Evolutionary conservation across 1,140 invertebrate genomes (phyloP), one percentile per base, ranked within the genome.

Genomic region (Philopotamus ludificatus): DNA sequence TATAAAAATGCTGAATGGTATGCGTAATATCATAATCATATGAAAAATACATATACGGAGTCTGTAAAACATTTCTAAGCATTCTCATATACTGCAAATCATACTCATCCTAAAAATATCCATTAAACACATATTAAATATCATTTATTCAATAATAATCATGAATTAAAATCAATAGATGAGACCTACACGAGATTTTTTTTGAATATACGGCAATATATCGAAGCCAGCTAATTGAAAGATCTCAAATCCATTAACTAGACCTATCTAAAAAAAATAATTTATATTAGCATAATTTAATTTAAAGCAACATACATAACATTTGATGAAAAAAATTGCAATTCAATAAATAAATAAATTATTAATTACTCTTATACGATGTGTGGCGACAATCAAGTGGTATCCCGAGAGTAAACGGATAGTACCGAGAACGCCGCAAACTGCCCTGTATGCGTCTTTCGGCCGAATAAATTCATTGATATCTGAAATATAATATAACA

Each of bases 1-100:
- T n/a, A n/a, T 95, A 88, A 28, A 97, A 80, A 51, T 93, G 82
- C 75, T 99, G 97, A 72, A 97, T 81, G 0, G 92, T 88, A 74
- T 97, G 94, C 28, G 93, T 97, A 16, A 99, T 75, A 79, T 99
- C 96, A 74, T 95, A 97, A 0, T 90, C 89, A 65, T 95, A 90
- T 25, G 94, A 97, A 79, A 93, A 97, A 77, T 97, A 97, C 69
- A 94, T 93, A 67, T 86, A 85, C 7, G 92, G 91, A 9, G 89
- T 90, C 47, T 87, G 85, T 54, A 98, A 77, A 0, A 92, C 86
- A 59, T 82, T 79, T 34, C 91, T 87, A 1, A 97, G 73, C 91
- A 98, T 93, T 0, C 85, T 82, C 58, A 94, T 74, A 74, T 95
- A 97, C 10, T 80, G 82, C 41, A 83, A 84, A 76, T 97, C 94